Evolutionary conservation across 2,113 vertebrate genomes (phyloP).

Genomic region (Nestor notabilis): DNA sequence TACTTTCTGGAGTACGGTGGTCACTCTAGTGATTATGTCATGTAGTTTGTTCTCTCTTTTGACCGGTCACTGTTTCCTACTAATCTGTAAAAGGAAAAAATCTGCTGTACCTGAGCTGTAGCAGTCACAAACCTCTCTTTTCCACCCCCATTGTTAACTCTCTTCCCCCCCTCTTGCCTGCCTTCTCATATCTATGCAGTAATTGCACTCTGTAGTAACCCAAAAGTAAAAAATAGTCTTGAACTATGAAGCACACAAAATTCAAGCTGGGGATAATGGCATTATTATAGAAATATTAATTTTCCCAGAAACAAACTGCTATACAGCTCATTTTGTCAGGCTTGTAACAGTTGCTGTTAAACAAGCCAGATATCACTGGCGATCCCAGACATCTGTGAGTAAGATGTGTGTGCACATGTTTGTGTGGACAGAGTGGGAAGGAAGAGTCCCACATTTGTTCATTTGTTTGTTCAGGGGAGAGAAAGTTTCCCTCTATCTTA

Average conservation of each 20-base stretch:
- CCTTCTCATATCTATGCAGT: background rate
- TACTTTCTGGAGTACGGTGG: background rate
- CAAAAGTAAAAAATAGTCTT: background rate
- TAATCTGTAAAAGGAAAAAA: background rate
- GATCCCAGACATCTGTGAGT: background rate
- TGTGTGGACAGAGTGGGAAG: background rate
- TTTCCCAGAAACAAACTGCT: background rate
- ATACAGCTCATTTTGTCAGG: background rate
- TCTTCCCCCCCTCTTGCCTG: background rate
- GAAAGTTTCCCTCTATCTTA: background rate
- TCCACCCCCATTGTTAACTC: too few relatives aligned
- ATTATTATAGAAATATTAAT: background rate
- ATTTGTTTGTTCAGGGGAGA: background rate
- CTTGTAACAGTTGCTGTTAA: rapidly evolving
- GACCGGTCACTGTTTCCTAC: background rate
- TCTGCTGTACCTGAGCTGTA: background rate
- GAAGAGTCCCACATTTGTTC: background rate
- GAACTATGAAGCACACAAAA: background rate
- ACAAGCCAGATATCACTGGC: background rate
- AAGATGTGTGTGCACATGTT: background rate
- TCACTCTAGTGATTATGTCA: background rate
- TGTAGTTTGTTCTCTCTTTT: background rate
- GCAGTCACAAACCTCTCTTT: background rate
- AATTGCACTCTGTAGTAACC: background rate
- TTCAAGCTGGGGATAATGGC: background rate